Evolutionary conservation across 2,797 vertebrate species (phyloP).

Genomic region (Oryzias dopingdopingensis): DNA sequence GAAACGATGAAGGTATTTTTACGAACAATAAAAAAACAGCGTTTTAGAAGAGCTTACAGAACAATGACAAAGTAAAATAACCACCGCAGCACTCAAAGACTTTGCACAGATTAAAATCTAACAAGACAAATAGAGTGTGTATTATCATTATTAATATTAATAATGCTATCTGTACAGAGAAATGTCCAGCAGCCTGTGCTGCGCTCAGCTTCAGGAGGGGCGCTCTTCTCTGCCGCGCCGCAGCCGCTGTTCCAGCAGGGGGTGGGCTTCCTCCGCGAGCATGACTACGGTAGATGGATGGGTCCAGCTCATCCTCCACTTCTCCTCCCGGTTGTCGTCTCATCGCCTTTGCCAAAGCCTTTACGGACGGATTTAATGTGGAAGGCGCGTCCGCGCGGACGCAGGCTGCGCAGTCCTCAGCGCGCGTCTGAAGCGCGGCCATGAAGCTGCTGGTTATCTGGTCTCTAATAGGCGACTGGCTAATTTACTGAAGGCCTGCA

Average conservation of each 20-base stretch:
- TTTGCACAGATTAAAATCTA: too few species aligned
- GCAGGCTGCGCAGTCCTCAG: constrained; percentile 20
- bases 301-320: constrained; percentile 6
- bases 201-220: constrained; percentile 7
- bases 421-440: constrained; percentile 51
- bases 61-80: too few species aligned
- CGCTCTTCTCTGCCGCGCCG: constrained; percentile 17
- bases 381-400: constrained; percentile 13
- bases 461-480: not conserved
- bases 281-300: constrained; percentile 18
- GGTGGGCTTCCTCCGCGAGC: constrained; percentile 40
- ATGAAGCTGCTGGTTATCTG: constrained; percentile 12
- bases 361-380: too few species aligned
- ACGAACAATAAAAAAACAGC: too few species aligned
- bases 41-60: too few species aligned
- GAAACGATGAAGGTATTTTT: too few species aligned
- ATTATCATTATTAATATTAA: too few species aligned
- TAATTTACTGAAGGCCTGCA: constrained; percentile 18
- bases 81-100: too few species aligned
- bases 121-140: too few species aligned
- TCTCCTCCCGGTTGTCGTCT: constrained; percentile 6
- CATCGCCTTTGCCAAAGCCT: constrained; percentile 14
- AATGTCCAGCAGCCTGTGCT: not conserved
- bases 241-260: constrained; percentile 38
- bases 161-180: too few species aligned